phyloP scores from a whole-genome alignment of 2,797 vertebrate genomes.

The Apogon talboti region DNA sequence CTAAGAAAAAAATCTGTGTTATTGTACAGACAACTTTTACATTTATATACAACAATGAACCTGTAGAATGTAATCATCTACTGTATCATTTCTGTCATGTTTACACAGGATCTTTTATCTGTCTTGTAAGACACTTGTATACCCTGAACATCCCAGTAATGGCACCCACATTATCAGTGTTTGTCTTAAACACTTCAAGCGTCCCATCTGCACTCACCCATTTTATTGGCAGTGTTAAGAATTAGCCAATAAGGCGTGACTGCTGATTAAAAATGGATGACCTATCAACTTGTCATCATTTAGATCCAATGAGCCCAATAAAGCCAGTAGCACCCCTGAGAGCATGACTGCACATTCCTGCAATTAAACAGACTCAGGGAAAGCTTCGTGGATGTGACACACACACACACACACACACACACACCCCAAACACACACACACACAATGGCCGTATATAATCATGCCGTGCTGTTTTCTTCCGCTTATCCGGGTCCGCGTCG shows the following conservation, averaged over 20 bases:
- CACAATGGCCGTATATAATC: not conserved
- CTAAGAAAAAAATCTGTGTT: no score
- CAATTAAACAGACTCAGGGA: constrained; percentile 10
- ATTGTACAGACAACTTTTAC: no score
- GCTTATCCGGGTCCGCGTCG: no score
- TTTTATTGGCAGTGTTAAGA: constrained; percentile 14
- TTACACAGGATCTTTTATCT: no score
- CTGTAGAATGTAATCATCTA: no score
- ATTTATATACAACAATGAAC: no score
- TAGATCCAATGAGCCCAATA: constrained; percentile 17
- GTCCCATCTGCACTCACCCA: not conserved
- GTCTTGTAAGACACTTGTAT: not conserved
- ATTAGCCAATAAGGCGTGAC: constrained; percentile 11
- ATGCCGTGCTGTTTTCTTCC: no score
- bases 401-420: not conserved
- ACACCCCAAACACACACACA: not conserved
- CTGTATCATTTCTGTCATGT: no score
- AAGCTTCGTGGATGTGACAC: not conserved
- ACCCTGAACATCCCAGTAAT: not conserved
- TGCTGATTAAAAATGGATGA: constrained; percentile 36
- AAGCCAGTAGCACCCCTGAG: constrained; percentile 15
- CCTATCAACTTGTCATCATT: constrained; percentile 13
- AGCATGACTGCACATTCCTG: constrained; percentile 12
- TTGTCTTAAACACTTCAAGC: not conserved
- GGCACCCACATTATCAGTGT: not conserved